phyloP scores from a whole-genome alignment of 2,888 invertebrate genomes.

The Petrolisthes cinctipes region DNA sequence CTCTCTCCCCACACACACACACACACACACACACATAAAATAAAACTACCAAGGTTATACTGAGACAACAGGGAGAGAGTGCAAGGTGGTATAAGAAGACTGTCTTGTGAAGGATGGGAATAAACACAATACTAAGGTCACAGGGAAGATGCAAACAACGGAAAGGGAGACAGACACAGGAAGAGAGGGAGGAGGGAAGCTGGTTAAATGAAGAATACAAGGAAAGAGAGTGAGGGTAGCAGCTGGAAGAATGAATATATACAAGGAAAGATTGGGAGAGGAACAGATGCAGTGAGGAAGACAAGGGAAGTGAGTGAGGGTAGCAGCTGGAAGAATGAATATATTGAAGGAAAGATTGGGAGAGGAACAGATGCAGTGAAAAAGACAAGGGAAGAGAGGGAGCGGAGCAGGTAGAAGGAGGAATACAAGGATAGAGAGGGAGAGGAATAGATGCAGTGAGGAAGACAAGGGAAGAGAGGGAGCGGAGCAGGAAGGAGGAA shows the following conservation, averaged over 20 bases:
- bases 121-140: neutral
- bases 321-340: neutral
- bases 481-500: neutral
- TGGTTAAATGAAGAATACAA: neutral
- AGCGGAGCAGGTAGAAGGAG: neutral
- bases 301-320: neutral
- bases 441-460: neutral
- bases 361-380: neutral
- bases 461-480: neutral
- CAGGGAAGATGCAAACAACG: neutral
- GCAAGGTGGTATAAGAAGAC: neutral
- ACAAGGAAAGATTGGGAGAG: neutral
- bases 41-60: too few species aligned
- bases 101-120: too few species aligned
- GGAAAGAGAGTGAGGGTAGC: neutral
- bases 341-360: neutral
- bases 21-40: too few species aligned
- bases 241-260: neutral
- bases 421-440: neutral
- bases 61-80: neutral
- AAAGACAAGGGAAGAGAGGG: neutral
- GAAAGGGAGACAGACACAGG: neutral
- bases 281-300: neutral
- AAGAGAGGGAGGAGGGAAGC: constrained; percentile 4
- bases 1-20: too few species aligned